phyloP scores from a whole-genome alignment of 2,797 vertebrate species.

The Lithobates pipiens region DNA sequence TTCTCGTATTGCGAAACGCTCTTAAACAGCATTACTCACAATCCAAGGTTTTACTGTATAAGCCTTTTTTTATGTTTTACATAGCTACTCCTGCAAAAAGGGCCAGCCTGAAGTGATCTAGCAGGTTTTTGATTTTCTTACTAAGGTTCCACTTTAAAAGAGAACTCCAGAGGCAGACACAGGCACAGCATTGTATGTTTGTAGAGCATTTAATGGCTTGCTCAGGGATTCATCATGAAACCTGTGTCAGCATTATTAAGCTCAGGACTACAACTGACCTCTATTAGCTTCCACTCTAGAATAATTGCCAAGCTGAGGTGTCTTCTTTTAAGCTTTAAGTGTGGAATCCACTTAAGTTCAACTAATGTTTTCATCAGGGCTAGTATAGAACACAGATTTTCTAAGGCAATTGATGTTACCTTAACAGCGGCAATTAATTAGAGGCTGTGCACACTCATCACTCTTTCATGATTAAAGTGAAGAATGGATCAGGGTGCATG shows the following conservation, averaged over 20 bases:
- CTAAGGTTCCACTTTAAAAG: neutral
- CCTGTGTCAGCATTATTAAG: neutral
- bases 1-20: no score
- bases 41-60: no score
- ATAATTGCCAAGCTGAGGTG: neutral
- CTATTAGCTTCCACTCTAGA: neutral
- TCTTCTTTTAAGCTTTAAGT: neutral
- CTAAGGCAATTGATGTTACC: neutral
- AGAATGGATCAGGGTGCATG: neutral
- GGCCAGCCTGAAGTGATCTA: no score
- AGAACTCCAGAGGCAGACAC: neutral
- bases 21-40: no score
- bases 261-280: neutral
- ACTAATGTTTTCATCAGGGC: neutral
- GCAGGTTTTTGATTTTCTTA: no score
- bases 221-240: neutral
- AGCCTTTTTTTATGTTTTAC: no score
- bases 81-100: no score
- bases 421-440: neutral
- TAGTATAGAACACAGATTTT: neutral
- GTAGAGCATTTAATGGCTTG: neutral
- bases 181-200: neutral
- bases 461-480: neutral
- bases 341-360: neutral
- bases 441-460: neutral